phyloP scores from a whole-genome alignment of 2,113 vertebrate genomes.

The Lophotis ruficrista region DNA sequence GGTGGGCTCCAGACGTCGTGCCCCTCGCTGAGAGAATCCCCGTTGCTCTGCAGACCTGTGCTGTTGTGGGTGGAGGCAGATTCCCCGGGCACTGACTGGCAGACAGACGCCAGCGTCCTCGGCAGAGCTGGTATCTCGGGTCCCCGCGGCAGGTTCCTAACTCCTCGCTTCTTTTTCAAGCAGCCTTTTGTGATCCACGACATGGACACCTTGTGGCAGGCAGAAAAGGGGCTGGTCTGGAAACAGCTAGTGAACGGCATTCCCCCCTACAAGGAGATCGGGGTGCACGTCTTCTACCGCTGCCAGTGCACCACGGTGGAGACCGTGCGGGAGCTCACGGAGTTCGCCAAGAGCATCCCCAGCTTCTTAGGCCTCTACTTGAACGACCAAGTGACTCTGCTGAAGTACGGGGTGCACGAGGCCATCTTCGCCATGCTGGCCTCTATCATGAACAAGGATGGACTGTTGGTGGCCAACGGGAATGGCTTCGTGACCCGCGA shows the following conservation, averaged over 20 bases:
- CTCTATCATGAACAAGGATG: conserved; percentile 98
- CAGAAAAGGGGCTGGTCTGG: conserved; percentile 95
- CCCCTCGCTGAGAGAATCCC: background rate
- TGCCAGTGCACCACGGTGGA: conserved; percentile 98
- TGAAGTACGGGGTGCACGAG: conserved; percentile 97
- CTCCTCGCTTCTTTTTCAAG: conserved; percentile 31
- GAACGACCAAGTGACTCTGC: conserved; percentile 96
- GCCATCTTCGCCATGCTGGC: conserved; percentile 98
- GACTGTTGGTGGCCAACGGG: conserved; percentile 93
- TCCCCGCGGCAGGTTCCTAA: background rate
- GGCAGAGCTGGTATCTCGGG: background rate
- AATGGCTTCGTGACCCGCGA: conserved; percentile 96
- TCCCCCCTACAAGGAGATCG: conserved; percentile 92
- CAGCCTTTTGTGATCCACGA: conserved; percentile 98
- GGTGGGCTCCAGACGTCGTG: background rate
- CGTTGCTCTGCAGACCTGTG: background rate
- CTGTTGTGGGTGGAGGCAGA: background rate
- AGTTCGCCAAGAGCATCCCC: conserved; percentile 98
- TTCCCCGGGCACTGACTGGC: background rate
- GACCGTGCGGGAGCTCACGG: conserved; percentile 94
- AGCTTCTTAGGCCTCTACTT: conserved; percentile 93
- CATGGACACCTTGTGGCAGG: conserved; percentile 94
- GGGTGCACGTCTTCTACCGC: conserved; percentile 96
- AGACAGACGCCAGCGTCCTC: background rate
- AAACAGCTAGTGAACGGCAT: conserved; percentile 89